Evolutionary conservation across 2,888 invertebrate genomes (phyloP), one percentile per base, ranked within the genome.

Genomic region (Xylota sylvarum): DNA sequence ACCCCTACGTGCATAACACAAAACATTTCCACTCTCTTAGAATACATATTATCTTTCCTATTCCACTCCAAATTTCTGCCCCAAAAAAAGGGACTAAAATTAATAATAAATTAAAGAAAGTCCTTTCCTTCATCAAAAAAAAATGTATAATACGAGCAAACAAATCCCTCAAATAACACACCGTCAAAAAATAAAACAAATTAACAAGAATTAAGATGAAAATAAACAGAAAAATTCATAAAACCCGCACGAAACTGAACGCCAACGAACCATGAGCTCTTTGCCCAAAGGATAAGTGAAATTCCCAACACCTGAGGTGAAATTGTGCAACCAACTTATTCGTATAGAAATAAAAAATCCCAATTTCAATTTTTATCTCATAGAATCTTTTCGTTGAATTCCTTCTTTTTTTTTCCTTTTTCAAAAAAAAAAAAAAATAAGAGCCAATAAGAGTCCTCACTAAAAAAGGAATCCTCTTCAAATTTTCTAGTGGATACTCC

Each of bases 171-270:
- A 58, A 65, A 48, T 48, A 58, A 50, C 58, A 65, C 17, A 64
- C 48, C 30, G 62, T 50, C 40, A 77, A 69, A 27, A 56, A 74
- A 74, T 62, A 67, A 81, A 62, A 74, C 67, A 60, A 81, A 81
- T 74, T 62, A 58, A 79, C 67, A 81, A 73, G 50, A 80, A 74
- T 55, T 48, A 27, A n/a, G 48, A 30, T n/a, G 9, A 72, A 58
- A 50, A 58, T 14, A 56, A 35, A 43, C 14, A 69, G 37, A 62
- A 52, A 52, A 65, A 65, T 48, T 67, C 27, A 32, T 48, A 58
- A 73, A 58, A 37, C 40, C 48, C 56, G 12, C 40, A 58, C 40
- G 27, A 46, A 23, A n/a, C 27, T 43, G 27, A 35, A 55, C n/a
- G 43, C 67, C 50, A 55, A 52, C 60, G 50, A 67, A 55, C 52